Evolutionary conservation across 2,888 invertebrate genomes (phyloP).

Genomic region (Punctoribates punctum): DNA sequence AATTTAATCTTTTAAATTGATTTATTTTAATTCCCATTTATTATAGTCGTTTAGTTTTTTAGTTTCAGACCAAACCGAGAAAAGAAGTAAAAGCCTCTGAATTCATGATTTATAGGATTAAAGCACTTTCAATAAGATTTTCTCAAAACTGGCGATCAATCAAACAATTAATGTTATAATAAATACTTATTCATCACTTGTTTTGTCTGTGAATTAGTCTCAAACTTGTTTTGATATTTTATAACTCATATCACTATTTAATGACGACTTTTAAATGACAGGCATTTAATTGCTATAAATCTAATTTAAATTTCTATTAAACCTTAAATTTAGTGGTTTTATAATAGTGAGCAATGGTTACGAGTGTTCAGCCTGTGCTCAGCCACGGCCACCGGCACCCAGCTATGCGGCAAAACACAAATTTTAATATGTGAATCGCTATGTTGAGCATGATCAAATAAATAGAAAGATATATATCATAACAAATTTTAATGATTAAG

Average conservation of each 20-base stretch:
- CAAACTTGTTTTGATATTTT: neutral
- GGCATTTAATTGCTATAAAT: too few relatives aligned
- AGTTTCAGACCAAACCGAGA: neutral
- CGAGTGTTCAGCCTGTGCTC: too few relatives aligned
- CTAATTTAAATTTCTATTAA: too few relatives aligned
- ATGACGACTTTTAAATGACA: neutral
- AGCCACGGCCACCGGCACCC: too few relatives aligned
- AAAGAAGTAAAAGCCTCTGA: neutral
- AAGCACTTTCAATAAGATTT: neutral
- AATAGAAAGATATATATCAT: too few relatives aligned
- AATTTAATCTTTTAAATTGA: neutral
- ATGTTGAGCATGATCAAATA: too few relatives aligned
- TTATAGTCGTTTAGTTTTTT: neutral
- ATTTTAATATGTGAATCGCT: too few relatives aligned
- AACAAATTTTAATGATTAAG: too few relatives aligned
- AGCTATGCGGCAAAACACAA: too few relatives aligned
- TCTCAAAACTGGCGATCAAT: neutral
- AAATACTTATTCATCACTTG: neutral
- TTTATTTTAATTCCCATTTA: neutral
- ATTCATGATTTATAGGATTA: conserved; percentile 2
- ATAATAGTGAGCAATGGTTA: too few relatives aligned
- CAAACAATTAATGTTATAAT: neutral
- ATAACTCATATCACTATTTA: neutral
- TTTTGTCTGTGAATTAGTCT: neutral
- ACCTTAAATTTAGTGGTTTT: too few relatives aligned